Conservation (phyloP, 1,140 invertebrate genomes). For the Goniozus legneri region DNA sequence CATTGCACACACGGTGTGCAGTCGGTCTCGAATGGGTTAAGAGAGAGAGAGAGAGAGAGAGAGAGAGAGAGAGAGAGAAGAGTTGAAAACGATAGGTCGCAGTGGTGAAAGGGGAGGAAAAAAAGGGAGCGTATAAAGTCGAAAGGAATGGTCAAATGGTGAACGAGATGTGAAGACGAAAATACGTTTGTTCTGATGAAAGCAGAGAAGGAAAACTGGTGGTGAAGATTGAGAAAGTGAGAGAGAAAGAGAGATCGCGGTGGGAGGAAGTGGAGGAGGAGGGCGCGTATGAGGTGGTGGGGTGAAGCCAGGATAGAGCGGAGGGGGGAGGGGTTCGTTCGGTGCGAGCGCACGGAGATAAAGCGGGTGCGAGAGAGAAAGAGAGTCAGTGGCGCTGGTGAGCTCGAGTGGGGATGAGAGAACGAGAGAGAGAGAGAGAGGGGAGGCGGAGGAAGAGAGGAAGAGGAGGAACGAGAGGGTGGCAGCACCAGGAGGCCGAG, state of each 20-base stretch:
- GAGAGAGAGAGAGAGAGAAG: constrained; percentile 4
- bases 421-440: constrained; percentile 17
- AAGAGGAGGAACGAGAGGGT: constrained; percentile 17
- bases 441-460: constrained; percentile 14
- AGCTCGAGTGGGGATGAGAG: constrained; percentile 21
- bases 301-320: not conserved
- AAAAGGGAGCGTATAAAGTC: constrained; percentile 6
- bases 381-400: constrained; percentile 15
- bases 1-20: too few relatives aligned
- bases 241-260: constrained; percentile 5
- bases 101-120: not conserved
- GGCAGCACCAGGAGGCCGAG: constrained; percentile 49
- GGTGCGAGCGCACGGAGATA: not conserved
- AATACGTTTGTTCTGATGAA: constrained; percentile 11
- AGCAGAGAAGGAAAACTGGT: not conserved
- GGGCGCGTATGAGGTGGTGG: not conserved
- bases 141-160: not conserved
- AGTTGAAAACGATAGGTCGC: not conserved
- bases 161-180: not conserved
- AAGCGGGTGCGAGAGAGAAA: constrained; percentile 2
- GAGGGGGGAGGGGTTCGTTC: constrained; percentile 6
- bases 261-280: not conserved
- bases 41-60: constrained; percentile 4
- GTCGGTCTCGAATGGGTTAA: too few relatives aligned
- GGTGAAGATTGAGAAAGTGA: not conserved